These are phyloP conservation scores for Pachydiplax longipennis DNA, from an alignment of 2,888 invertebrate genomes.

Conservation along the genomic window DNA sequence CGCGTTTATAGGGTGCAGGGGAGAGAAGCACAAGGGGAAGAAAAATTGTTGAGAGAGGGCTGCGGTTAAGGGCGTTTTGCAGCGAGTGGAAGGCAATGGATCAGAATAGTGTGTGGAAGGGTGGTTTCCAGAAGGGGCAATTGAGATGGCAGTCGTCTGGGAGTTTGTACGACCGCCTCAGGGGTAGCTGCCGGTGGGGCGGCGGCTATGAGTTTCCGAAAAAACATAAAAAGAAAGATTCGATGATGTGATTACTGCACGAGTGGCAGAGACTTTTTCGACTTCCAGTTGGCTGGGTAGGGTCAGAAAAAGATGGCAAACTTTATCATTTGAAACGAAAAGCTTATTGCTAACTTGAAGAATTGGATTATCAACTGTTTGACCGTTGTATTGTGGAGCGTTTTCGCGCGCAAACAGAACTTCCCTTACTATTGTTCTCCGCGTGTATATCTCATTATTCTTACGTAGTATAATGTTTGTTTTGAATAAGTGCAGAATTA, in stretches of 20 bases:
- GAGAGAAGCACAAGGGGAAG: background rate
- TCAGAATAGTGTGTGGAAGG: background rate
- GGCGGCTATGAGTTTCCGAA: no score
- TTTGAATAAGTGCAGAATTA: no score
- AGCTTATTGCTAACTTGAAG: no score
- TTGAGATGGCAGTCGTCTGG: background rate
- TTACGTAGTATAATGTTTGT: no score
- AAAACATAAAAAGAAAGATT: background rate
- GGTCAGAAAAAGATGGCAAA: no score
- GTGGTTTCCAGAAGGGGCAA: background rate
- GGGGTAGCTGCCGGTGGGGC: background rate
- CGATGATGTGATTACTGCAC: background rate
- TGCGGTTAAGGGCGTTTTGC: background rate
- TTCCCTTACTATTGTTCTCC: no score
- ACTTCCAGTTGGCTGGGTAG: no score
- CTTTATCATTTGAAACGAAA: no score
- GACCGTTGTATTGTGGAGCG: no score
- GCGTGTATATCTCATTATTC: no score
- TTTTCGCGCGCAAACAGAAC: no score
- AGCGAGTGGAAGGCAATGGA: background rate
- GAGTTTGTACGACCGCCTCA: background rate
- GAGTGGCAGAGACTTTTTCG: background rate
- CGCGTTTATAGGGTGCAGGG: background rate
- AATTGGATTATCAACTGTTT: no score
- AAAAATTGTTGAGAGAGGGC: background rate